A percentile compares a stretch with the other conserved stretches of the same genome.
Evolutionary conservation across 37 sponge, comb jelly and placozoan species (phyloP).

Genomic region (Geodia barretti): DNA sequence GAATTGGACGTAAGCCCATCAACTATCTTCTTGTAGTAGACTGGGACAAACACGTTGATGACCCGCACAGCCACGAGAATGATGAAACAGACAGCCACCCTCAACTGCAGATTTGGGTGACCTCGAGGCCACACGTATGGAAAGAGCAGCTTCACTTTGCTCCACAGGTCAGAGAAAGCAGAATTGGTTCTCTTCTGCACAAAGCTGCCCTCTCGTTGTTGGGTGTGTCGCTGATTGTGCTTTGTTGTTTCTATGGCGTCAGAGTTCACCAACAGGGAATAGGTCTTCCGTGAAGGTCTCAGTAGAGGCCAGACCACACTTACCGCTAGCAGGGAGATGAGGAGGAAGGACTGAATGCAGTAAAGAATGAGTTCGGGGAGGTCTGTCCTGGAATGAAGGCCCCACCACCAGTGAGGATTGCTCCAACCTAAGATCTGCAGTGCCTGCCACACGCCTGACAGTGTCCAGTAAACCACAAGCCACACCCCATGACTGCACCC

Average conservation of each 20-base stretch:
- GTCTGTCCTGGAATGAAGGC: slow-evolving; percentile 11
- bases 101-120: slow-evolving; percentile 77
- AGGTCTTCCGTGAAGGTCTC: not conserved
- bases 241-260: not conserved
- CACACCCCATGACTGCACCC: slow-evolving; percentile 34
- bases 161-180: slow-evolving; percentile 70
- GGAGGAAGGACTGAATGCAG: slow-evolving; percentile 16
- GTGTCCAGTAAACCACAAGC: slow-evolving; percentile 58
- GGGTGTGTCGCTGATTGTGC: not conserved
- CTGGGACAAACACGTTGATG: slow-evolving; percentile 92
- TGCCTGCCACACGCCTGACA: slow-evolving; percentile 39
- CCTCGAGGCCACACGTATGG: slow-evolving; percentile 95
- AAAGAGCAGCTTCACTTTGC: slow-evolving; percentile 68
- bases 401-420: slow-evolving; percentile 77
- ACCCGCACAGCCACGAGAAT: slow-evolving; percentile 79
- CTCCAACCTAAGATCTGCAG: slow-evolving; percentile 48
- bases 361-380: slow-evolving; percentile 55
- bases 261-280: slow-evolving; percentile 25
- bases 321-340: slow-evolving; percentile 13
- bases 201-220: slow-evolving; percentile 33
- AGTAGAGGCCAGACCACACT: slow-evolving; percentile 40
- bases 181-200: slow-evolving; percentile 48
- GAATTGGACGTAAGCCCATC: slow-evolving; percentile 55
- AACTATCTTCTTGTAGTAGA: slow-evolving; percentile 94
- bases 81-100: slow-evolving; percentile 80